These are phyloP conservation scores for Philereme transversata DNA, from an alignment of 2,888 invertebrate genomes.

Conservation along the genomic window DNA sequence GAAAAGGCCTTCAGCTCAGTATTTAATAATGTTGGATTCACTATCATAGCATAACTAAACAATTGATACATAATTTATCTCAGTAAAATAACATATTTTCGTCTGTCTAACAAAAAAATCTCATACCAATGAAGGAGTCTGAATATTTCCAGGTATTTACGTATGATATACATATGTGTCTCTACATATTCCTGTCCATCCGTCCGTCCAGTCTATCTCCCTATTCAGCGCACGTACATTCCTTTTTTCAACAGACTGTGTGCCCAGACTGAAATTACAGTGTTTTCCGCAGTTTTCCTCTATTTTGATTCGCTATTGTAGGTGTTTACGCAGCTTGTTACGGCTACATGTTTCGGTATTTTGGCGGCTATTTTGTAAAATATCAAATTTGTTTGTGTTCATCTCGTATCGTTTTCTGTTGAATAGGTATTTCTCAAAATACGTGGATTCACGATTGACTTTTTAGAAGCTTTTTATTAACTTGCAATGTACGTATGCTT, in stretches of 20 bases:
- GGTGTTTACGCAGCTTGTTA: conserved; percentile 43
- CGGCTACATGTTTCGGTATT: conserved; percentile 17
- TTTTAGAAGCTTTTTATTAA: too few species aligned
- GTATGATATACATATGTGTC: conserved; percentile 4
- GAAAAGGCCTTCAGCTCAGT: too few species aligned
- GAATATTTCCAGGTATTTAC: background rate
- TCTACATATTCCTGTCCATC: conserved; percentile 42
- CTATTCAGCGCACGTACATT: conserved; percentile 68
- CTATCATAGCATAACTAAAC: too few species aligned
- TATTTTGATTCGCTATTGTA: conserved; percentile 76
- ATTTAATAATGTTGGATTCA: too few species aligned
- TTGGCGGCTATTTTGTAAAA: conserved; percentile 3
- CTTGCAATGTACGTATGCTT: too few species aligned
- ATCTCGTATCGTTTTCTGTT: too few species aligned
- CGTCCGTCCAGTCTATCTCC: conserved; percentile 53
- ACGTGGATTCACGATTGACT: too few species aligned
- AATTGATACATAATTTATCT: too few species aligned
- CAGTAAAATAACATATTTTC: too few species aligned
- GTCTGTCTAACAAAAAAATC: too few species aligned
- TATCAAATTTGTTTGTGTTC: background rate
- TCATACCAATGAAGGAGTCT: too few species aligned
- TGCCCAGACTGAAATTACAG: conserved; percentile 78
- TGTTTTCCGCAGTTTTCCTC: conserved; percentile 65
- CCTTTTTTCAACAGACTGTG: conserved; percentile 73
- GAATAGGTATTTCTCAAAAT: too few species aligned